Base-by-base conservation (phyloP, 2,797 vertebrate genomes). In the Agapornis canus region DNA sequence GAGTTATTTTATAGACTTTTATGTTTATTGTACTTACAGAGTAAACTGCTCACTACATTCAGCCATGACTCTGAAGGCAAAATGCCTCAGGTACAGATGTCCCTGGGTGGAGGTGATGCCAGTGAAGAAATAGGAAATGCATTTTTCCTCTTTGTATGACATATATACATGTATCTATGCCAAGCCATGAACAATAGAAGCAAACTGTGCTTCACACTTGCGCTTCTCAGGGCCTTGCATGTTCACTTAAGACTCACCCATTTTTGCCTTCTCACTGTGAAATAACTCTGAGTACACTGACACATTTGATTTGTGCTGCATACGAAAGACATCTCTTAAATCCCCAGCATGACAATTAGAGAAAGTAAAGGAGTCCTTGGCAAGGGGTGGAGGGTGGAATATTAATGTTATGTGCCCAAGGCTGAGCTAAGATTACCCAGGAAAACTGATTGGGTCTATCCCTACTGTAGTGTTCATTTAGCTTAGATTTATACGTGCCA, bases 381-480 rank as follows among this genome's bases (percentile, higher is more conserved):
- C 3, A 59, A 6, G 2, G 3, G 5, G 70, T 42, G 17, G 11
- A 3, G 59, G 5, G 2, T 3, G 6, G 70, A 57, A 31, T 51
- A 80, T 16, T 61, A 14, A 45, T 6, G 16, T 21, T 61, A 13
- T 1, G 3, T 72, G 72, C 59, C 48, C 52, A 65, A 87, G 49
- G 69, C 65, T 57, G 49, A 83, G 39, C 65, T 65, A 52, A 37
- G n/a, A 73, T 69, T 86, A 81, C 49, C 14, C 43, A 25, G 27
- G 13, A 42, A 81, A 91, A 60, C 29, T 32, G 43, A 64, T 4
- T 47, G 26, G 35, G 31, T 70, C 57, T 18, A 72, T 72, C 21
- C 11, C 23, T 27, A 6, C 23, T 85, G 63, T 39, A 0, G 0
- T 17, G 56, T 57, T 77, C 5, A 3, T 65, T 83, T 64, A 54